These are phyloP conservation scores for Epinephelus fuscoguttatus DNA, from an alignment of 2,113 vertebrate species.

Conservation along the genomic window DNA sequence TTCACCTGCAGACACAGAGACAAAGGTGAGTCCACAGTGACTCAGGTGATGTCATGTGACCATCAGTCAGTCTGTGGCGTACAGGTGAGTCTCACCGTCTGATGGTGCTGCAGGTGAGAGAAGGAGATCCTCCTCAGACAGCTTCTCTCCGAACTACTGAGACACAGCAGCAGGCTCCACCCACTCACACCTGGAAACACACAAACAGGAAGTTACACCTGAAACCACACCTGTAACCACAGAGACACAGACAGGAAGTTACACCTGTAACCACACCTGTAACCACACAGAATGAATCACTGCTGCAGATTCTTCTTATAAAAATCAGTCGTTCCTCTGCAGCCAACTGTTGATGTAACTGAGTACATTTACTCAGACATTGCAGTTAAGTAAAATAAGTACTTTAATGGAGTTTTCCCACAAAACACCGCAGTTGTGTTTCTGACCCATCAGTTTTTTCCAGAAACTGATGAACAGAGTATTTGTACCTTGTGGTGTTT, in stretches of 20 bases:
- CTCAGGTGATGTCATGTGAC: neutral
- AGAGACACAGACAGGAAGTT: neutral
- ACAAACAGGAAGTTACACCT: neutral
- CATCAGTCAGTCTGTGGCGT: neutral
- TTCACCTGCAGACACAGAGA: conserved; percentile 87
- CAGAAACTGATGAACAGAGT: too few relatives aligned
- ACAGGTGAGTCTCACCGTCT: conserved; percentile 86
- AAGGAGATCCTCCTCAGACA: conserved; percentile 86
- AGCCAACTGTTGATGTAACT: too few relatives aligned
- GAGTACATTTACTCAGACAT: too few relatives aligned
- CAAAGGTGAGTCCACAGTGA: neutral
- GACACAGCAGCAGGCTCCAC: conserved; percentile 92
- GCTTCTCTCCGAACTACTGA: conserved; percentile 81
- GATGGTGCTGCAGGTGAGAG: conserved; percentile 82
- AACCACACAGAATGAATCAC: too few relatives aligned
- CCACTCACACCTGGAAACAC: conserved; percentile 36
- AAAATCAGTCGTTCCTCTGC: too few relatives aligned
- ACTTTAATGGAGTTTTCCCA: too few relatives aligned
- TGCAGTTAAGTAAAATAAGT: too few relatives aligned
- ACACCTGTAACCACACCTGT: too few relatives aligned
- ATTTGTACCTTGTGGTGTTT: too few relatives aligned
- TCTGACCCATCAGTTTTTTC: too few relatives aligned
- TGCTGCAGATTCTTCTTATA: too few relatives aligned
- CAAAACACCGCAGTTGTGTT: too few relatives aligned
- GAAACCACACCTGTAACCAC: neutral